A percentile compares a stretch with the other conserved stretches of the same genome.
These are phyloP conservation scores for Tretioscincus oriximinensis DNA, from an alignment of 2,113 vertebrate genomes.

Conservation along the genomic window DNA sequence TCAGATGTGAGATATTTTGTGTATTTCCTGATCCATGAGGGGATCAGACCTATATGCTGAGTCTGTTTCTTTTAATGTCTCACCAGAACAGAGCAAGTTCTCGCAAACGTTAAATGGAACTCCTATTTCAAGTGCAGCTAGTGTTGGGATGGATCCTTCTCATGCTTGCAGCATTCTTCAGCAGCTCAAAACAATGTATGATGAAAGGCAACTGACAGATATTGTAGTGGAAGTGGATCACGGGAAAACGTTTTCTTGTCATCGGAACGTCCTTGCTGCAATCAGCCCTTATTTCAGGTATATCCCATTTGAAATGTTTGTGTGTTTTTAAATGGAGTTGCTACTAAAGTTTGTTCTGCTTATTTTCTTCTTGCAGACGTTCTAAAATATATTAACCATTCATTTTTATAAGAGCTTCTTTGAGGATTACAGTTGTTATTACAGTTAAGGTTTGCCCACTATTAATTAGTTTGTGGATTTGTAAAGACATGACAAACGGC, in stretches of 20 bases:
- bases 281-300: conserved; percentile 99
- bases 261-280: conserved; percentile 97
- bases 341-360: not conserved
- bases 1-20: not conserved
- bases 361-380: not conserved
- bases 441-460: not conserved
- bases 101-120: conserved; percentile 92
- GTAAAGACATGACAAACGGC: not conserved
- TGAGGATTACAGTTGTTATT: not conserved
- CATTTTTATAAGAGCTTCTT: not conserved
- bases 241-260: conserved; percentile 95
- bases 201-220: conserved; percentile 96
- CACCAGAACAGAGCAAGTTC: conserved; percentile 91
- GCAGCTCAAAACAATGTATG: conserved; percentile 96
- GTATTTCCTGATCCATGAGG: not conserved
- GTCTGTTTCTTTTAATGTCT: conserved; percentile 48
- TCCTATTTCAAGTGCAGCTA: conserved; percentile 82
- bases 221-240: conserved; percentile 97
- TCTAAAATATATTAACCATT: not conserved
- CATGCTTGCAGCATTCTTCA: conserved; percentile 96
- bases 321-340: not conserved
- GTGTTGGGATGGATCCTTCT: conserved; percentile 86
- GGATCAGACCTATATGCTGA: not conserved
- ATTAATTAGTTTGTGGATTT: not conserved
- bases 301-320: conserved; percentile 1